Percentiles rank a stretch among this genome's conserved stretches.
These are phyloP conservation scores for Steatocranus sp. DNA, from an alignment of 2,797 vertebrate species.

Conservation along the genomic window DNA sequence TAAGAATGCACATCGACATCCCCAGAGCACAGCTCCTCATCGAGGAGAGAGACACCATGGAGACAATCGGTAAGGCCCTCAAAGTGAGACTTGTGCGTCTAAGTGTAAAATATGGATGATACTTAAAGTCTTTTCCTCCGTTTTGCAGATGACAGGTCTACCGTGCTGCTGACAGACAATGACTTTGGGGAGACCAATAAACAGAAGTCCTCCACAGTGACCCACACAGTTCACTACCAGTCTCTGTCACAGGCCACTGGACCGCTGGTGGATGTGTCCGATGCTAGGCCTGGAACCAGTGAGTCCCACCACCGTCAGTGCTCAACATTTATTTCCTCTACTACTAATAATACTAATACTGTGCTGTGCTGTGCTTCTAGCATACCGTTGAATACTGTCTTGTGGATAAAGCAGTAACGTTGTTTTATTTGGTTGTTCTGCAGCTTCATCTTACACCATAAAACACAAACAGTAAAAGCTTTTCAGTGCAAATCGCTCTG, in stretches of 20 bases:
- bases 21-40: conserved; percentile 97
- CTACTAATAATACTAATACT: conserved; percentile 26
- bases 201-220: conserved; percentile 96
- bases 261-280: conserved; percentile 97
- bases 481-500: neutral
- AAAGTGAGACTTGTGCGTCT: neutral
- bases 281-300: conserved; percentile 98
- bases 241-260: conserved; percentile 97
- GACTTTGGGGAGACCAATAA: conserved; percentile 97
- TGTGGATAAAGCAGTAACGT: neutral
- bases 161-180: conserved; percentile 93
- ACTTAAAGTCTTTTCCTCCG: neutral
- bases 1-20: conserved; percentile 98
- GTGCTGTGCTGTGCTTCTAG: conserved; percentile 20
- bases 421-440: neutral
- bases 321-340: conserved; percentile 58
- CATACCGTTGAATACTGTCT: neutral
- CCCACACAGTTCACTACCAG: conserved; percentile 99
- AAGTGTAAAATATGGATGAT: neutral
- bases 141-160: conserved; percentile 90
- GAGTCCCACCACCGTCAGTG: conserved; percentile 76
- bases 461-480: neutral
- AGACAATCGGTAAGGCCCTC: conserved; percentile 86
- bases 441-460: neutral
- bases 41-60: conserved; percentile 99